Conservation (phyloP, 2,113 vertebrate species). For the Ursus arctos region DNA sequence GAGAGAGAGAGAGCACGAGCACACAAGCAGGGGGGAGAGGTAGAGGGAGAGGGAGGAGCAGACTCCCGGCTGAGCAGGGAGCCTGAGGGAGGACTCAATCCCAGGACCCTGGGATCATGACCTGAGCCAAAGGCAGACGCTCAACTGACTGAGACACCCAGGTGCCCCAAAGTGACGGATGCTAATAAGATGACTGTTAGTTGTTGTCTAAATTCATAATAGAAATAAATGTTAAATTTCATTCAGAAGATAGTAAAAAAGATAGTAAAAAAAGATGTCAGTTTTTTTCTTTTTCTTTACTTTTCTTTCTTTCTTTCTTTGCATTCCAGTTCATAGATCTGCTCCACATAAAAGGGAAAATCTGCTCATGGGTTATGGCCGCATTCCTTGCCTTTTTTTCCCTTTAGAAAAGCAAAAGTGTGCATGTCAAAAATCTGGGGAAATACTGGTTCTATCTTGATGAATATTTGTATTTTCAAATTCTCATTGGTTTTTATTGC, state of each 20-base stretch:
- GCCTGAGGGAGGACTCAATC: too few species aligned
- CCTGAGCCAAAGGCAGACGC: not conserved
- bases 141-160: not conserved
- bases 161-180: not conserved
- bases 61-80: too few species aligned
- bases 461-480: constrained; percentile 16
- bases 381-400: not conserved
- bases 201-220: not conserved
- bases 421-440: not conserved
- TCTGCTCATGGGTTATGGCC: not conserved
- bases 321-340: not conserved
- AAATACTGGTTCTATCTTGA: not conserved
- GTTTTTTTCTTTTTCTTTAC: not conserved
- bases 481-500: not conserved
- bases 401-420: not conserved
- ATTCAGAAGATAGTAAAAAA: constrained; percentile 36
- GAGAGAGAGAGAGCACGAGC: too few species aligned
- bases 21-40: too few species aligned
- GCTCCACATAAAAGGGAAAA: not conserved
- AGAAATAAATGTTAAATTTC: constrained; percentile 14
- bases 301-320: too few species aligned
- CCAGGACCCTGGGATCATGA: too few species aligned
- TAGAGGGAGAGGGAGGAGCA: too few species aligned
- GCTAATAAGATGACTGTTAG: not conserved
- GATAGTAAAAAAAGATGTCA: not conserved